phyloP scores from a whole-genome alignment of 1,140 invertebrate genomes.

The Ceratoteleas bidentatus region DNA sequence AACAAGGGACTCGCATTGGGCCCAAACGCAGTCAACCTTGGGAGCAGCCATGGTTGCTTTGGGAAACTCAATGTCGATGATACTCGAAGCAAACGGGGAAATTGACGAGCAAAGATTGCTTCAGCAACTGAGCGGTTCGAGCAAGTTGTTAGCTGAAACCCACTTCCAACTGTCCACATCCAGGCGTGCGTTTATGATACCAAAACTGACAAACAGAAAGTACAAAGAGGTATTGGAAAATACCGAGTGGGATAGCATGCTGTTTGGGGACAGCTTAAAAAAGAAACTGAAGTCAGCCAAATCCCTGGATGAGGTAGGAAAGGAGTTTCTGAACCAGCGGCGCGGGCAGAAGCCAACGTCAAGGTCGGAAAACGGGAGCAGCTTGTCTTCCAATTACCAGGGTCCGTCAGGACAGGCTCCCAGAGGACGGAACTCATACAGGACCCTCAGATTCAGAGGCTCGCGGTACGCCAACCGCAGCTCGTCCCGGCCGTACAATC shows the following conservation, averaged over 20 bases:
- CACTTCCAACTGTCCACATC: constrained; percentile 18
- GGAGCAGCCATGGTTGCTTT: constrained; percentile 17
- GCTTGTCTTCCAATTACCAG: constrained; percentile 25
- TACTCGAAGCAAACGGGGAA: constrained; percentile 6
- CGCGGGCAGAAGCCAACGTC: not conserved
- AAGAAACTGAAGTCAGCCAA: constrained; percentile 39
- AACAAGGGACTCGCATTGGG: constrained; percentile 6
- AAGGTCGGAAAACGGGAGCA: constrained; percentile 47
- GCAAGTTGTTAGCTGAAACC: constrained; percentile 41
- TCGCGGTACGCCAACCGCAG: not conserved
- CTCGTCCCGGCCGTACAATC: not conserved
- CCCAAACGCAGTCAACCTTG: not conserved
- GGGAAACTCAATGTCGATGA: constrained; percentile 7
- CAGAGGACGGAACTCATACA: constrained; percentile 3
- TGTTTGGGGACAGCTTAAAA: constrained; percentile 35
- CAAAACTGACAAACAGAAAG: constrained; percentile 21
- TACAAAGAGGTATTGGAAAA: constrained; percentile 37
- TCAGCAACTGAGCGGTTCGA: constrained; percentile 35
- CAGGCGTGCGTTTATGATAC: constrained; percentile 38
- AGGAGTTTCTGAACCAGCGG: constrained; percentile 20
- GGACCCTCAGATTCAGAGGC: constrained; percentile 10
- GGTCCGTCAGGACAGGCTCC: constrained; percentile 22
- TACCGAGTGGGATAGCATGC: constrained; percentile 31
- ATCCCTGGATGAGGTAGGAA: constrained; percentile 34
- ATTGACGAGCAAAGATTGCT: constrained; percentile 11